Percentiles rank a stretch among this genome's conserved stretches.
phyloP scores from a whole-genome alignment of 2,888 invertebrate genomes.

The Nymphalis polychloros region DNA sequence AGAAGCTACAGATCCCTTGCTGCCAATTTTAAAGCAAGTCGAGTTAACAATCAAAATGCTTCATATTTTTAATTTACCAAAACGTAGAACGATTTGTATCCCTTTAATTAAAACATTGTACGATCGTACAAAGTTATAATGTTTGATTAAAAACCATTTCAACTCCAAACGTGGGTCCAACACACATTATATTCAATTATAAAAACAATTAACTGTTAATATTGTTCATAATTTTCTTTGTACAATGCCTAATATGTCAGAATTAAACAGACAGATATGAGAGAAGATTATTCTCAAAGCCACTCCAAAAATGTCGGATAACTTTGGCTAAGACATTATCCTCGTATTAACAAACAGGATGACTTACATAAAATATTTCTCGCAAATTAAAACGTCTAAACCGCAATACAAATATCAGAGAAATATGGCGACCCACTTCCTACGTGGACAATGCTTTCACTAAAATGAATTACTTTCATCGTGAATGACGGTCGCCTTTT shows the following conservation, averaged over 20 bases:
- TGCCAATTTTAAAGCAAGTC: too few species aligned
- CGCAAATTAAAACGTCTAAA: conserved; percentile 26
- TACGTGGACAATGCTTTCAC: conserved; percentile 54
- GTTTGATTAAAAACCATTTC: conserved; percentile 9
- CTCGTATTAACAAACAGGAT: background rate
- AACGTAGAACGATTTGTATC: background rate
- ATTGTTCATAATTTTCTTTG: conserved; percentile 6
- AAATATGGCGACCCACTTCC: conserved; percentile 59
- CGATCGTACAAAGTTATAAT: conserved; percentile 8
- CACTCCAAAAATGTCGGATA: background rate
- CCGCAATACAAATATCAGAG: conserved; percentile 35
- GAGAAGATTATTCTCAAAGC: background rate
- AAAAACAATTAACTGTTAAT: conserved; percentile 3
- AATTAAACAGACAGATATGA: background rate
- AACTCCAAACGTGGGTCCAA: background rate
- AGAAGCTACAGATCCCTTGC: too few species aligned
- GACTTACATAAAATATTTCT: conserved; percentile 25
- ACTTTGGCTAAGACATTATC: background rate
- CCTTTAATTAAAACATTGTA: conserved; percentile 1
- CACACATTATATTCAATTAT: conserved; percentile 1
- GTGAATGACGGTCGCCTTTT: conserved; percentile 41
- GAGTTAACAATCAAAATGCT: background rate
- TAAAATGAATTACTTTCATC: conserved; percentile 59
- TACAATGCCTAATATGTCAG: background rate
- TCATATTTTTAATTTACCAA: background rate